Evolutionary conservation across 2,113 vertebrate species (phyloP).

Genomic region (Pterocles orientalis): DNA sequence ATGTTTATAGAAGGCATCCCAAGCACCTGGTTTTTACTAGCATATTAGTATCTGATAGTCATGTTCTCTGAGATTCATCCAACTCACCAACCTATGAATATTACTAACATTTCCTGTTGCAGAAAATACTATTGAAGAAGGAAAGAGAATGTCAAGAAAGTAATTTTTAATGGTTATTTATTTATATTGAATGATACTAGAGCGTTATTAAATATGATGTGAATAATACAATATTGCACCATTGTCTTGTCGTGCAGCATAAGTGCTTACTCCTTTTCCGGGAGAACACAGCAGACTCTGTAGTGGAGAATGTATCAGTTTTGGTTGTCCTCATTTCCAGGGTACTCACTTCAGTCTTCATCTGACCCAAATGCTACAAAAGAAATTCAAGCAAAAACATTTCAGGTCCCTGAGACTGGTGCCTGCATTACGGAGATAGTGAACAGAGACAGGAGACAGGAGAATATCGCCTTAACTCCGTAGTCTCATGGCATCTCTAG

Average conservation of each 20-base stretch:
- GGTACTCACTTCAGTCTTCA: not conserved
- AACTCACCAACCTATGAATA: constrained; percentile 20
- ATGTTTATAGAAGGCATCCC: not conserved
- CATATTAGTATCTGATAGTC: constrained; percentile 30
- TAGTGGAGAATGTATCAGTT: not conserved
- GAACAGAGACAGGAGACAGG: not conserved
- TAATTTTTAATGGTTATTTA: constrained; percentile 68
- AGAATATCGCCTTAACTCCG: not conserved
- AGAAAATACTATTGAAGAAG: constrained; percentile 49
- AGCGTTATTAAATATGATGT: constrained; percentile 65
- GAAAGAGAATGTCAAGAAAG: constrained; percentile 48
- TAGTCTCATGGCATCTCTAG: not conserved
- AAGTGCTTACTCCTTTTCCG: not conserved
- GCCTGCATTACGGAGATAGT: not conserved
- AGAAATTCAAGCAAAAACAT: not conserved
- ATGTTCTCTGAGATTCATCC: constrained; percentile 25
- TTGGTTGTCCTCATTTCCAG: not conserved
- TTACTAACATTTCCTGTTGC: constrained; percentile 54
- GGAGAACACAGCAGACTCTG: not conserved
- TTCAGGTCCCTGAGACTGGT: not conserved
- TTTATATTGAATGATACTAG: constrained; percentile 65
- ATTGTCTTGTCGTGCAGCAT: not conserved
- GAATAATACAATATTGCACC: constrained; percentile 17
- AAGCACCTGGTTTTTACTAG: not conserved
- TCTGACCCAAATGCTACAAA: not conserved